Evolutionary conservation across 1,140 invertebrate species (phyloP).

Genomic region (Meteorus sp.): DNA sequence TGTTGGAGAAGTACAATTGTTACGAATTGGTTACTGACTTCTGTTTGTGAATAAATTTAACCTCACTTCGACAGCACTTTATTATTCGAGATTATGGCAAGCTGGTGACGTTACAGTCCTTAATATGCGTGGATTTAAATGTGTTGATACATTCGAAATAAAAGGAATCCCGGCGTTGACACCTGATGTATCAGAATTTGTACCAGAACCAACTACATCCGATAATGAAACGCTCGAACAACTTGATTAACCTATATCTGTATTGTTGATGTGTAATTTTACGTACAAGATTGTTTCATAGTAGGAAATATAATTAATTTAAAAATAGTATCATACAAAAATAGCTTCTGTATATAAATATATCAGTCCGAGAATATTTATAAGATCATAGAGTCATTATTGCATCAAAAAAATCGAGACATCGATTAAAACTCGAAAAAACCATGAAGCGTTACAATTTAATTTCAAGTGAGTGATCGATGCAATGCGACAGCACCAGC

Average conservation of each 20-base stretch:
- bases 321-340: constrained; percentile 18
- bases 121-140: constrained; percentile 15
- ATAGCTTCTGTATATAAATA: neutral
- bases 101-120: constrained; percentile 17
- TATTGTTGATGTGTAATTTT: neutral
- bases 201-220: neutral
- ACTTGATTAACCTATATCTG: no score
- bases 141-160: constrained; percentile 7
- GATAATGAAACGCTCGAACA: no score
- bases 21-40: neutral
- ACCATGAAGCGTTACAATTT: constrained; percentile 31
- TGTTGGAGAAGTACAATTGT: no score
- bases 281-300: neutral
- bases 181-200: neutral
- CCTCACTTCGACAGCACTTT: constrained; percentile 23
- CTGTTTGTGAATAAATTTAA: neutral
- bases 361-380: neutral
- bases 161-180: neutral
- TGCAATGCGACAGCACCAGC: constrained; percentile 52
- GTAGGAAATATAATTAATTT: constrained; percentile 4
- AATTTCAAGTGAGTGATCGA: constrained; percentile 53
- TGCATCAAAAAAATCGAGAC: no score
- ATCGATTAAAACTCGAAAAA: no score
- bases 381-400: no score
- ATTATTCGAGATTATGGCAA: constrained; percentile 26